Percentiles rank a stretch among this genome's conserved stretches.
Conservation (phyloP, 2,888 invertebrate species). For the Pseudococcus jackbeardsleyi region DNA sequence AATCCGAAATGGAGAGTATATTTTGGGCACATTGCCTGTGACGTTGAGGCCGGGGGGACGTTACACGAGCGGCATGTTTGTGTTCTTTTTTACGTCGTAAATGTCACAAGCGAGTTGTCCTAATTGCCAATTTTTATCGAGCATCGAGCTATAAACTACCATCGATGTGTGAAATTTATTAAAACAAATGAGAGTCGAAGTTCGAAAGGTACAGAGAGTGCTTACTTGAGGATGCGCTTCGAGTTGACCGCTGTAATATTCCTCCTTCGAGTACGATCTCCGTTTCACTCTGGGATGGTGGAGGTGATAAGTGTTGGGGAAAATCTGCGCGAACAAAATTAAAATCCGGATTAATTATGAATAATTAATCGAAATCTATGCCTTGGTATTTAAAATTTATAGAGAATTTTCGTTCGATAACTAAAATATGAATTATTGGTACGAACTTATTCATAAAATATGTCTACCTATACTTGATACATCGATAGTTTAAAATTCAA, state of each 20-base stretch:
- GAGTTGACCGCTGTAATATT: constrained; percentile 51
- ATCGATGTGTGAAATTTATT: neutral
- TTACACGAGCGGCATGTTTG: neutral
- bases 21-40: neutral
- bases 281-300: constrained; percentile 84
- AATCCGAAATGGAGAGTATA: neutral
- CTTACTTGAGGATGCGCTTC: constrained; percentile 47
- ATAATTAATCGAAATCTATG: too few relatives aligned
- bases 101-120: neutral
- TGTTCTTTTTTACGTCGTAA: neutral
- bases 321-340: constrained; percentile 79
- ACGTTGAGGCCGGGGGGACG: too few relatives aligned
- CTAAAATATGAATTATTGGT: too few relatives aligned
- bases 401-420: too few relatives aligned
- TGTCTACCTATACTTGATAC: too few relatives aligned
- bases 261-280: constrained; percentile 70
- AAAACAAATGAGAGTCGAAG: neutral
- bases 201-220: neutral
- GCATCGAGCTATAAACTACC: constrained; percentile 11
- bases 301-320: constrained; percentile 88
- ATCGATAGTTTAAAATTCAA: too few relatives aligned
- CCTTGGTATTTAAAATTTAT: too few relatives aligned
- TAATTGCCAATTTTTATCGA: constrained; percentile 15
- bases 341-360: neutral
- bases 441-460: too few relatives aligned